Percentiles rank a stretch among this genome's conserved stretches.
These are phyloP conservation scores for Petrocephalus schoutedeni DNA, from an alignment of 2,797 vertebrate species.

Conservation along the genomic window DNA sequence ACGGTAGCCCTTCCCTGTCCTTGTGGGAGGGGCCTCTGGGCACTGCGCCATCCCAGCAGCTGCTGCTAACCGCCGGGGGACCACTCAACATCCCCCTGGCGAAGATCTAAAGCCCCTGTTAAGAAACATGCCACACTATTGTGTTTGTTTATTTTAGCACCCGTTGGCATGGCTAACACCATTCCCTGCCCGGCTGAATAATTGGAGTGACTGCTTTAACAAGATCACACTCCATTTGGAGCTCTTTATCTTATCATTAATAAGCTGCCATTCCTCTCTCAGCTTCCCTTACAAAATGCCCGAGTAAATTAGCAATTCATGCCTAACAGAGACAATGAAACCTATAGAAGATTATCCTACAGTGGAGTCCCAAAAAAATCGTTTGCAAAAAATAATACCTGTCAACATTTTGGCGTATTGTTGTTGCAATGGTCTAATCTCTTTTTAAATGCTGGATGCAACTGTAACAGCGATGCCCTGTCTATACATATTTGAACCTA, in stretches of 20 bases:
- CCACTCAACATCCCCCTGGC: constrained; percentile 16
- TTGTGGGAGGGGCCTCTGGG: constrained; percentile 6
- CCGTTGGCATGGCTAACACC: constrained; percentile 3
- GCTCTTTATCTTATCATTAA: constrained; percentile 18
- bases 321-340: constrained; percentile 2
- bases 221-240: constrained; percentile 18
- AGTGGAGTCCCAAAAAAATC: background rate
- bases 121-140: constrained; percentile 21
- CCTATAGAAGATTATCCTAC: background rate
- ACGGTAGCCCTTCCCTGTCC: background rate
- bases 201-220: constrained; percentile 20
- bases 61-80: constrained; percentile 11
- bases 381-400: background rate
- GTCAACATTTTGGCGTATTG: background rate
- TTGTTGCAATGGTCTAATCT: background rate
- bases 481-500: background rate
- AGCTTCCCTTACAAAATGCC: constrained; percentile 2
- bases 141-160: constrained; percentile 24
- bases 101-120: constrained; percentile 19
- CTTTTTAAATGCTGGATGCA: background rate
- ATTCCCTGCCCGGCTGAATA: constrained; percentile 18
- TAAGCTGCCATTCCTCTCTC: constrained; percentile 4
- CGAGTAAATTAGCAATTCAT: constrained; percentile 17
- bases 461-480: background rate
- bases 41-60: background rate